Evolutionary conservation across 2,797 vertebrate genomes (phyloP), one percentile per base, ranked within the genome.

Genomic region (Rhinophrynus dorsalis): DNA sequence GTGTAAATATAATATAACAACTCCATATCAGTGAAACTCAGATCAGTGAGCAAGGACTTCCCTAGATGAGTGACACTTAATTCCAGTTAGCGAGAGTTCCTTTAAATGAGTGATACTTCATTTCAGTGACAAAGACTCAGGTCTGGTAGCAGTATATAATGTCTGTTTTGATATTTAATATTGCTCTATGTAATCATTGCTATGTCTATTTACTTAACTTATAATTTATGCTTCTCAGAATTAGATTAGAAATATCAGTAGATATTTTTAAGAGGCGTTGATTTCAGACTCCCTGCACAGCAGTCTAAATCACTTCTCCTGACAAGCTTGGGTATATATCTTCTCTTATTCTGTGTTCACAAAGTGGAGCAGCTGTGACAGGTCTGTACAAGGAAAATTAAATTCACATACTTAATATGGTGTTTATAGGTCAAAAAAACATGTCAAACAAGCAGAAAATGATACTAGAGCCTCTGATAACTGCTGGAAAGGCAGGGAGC

Each of bases 381-480:
- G 69, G 61, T 52, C 50, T 58, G 61, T 35, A 59, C 69, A 65
- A 42, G 61, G 38, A 48, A 42, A 72, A 64, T 64, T 17, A 58
- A 56, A 72, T 72, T 51, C 68, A 58, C 44, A 64, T 72, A 58
- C 65, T 58, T 72, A 72, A 72, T 65, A 57, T 33, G 32, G 52
- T 72, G 68, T 72, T 72, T 72, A 64, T 64, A 65, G 52, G 40
- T 64, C 68, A 72, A 45, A 72, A 51, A 60, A 72, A 58, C 68
- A 65, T 72, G 68, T 72, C 52, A 50, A 72, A 72, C 60, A 72
- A 72, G 68, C 26, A 56, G 20, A 65, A 51, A 57, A 72, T 65
- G 54, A 48, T 50, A 51, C 26, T 32, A 45, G 45, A 18, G 27
- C 54, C 47, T 15, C 38, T 66, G 45, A 48, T 57, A 65, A 65